Evolutionary conservation across 1,140 invertebrate genomes (phyloP).

Genomic region (Dermatophagoides farinae): DNA sequence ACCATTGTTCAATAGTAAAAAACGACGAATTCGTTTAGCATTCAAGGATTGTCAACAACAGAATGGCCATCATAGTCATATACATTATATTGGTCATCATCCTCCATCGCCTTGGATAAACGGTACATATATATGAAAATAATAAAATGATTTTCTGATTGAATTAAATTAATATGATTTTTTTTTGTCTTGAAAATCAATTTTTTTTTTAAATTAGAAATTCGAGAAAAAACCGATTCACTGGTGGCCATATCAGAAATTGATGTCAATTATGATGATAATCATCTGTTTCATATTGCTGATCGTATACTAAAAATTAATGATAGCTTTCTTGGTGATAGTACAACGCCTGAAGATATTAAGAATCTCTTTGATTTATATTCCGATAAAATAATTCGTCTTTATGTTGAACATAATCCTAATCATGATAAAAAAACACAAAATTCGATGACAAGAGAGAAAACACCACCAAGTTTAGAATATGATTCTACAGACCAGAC

Average conservation of each 20-base stretch:
- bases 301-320: conserved; percentile 79
- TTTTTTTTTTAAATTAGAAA: no score
- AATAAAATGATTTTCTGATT: no score
- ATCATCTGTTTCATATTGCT: conserved; percentile 57
- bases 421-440: conserved; percentile 28
- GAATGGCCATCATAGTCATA: background rate
- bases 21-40: conserved; percentile 21
- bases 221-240: no score
- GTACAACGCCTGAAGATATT: conserved; percentile 32
- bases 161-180: no score
- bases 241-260: conserved; percentile 34
- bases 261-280: conserved; percentile 52
- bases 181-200: no score
- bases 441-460: background rate
- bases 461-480: background rate
- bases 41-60: background rate
- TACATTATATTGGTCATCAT: no score
- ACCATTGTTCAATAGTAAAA: conserved; percentile 26
- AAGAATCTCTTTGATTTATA: conserved; percentile 21
- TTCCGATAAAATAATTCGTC: conserved; percentile 28
- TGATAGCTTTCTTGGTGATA: conserved; percentile 52
- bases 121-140: no score
- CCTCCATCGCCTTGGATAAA: no score
- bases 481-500: no score
- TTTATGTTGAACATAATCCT: conserved; percentile 73